Percentiles rank a stretch among this genome's conserved stretches.
Evolutionary conservation across 2,797 vertebrate species (phyloP).

Genomic region (Etheostoma perlongum): DNA sequence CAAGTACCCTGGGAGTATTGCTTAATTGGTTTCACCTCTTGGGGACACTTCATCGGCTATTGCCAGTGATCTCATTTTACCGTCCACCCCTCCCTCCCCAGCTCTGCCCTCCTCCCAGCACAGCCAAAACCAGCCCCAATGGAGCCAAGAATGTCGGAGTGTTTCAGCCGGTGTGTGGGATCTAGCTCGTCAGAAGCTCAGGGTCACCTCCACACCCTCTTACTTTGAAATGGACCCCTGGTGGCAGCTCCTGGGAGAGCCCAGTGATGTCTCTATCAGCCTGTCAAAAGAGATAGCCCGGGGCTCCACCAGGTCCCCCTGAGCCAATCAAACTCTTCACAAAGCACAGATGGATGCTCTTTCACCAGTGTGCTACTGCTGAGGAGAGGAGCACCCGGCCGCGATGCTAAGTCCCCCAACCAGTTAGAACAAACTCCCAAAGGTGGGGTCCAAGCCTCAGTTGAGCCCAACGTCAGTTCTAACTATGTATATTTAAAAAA

Average conservation of each 20-base stretch:
- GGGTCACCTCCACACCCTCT: conserved; percentile 88
- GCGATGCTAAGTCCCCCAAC: conserved; percentile 74
- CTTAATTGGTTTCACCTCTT: conserved; percentile 86
- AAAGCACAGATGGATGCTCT: conserved; percentile 87
- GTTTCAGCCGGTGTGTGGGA: conserved; percentile 85
- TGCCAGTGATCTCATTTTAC: conserved; percentile 74
- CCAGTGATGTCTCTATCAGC: conserved; percentile 90
- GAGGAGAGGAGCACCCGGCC: conserved; percentile 66
- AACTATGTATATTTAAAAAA: conserved; percentile 63
- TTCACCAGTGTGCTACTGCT: conserved; percentile 84
- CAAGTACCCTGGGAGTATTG: conserved; percentile 72
- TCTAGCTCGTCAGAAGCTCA: conserved; percentile 85
- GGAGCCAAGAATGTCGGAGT: conserved; percentile 79
- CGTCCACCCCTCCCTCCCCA: conserved; percentile 28
- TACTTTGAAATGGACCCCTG: conserved; percentile 89
- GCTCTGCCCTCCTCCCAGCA: conserved; percentile 53
- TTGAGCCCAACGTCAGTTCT: conserved; percentile 63
- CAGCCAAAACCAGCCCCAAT: conserved; percentile 64
- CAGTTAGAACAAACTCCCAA: conserved; percentile 76
- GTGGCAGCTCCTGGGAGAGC: conserved; percentile 88
- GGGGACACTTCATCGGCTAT: conserved; percentile 76
- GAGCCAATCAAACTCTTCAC: conserved; percentile 90
- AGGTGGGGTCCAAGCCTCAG: conserved; percentile 70
- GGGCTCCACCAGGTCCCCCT: conserved; percentile 86
- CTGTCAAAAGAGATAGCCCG: conserved; percentile 90